A percentile compares a stretch with the other conserved stretches of the same genome.
These are phyloP conservation scores for Drosophila busckii DNA, from an alignment of 1,140 invertebrate species.

Conservation along the genomic window DNA sequence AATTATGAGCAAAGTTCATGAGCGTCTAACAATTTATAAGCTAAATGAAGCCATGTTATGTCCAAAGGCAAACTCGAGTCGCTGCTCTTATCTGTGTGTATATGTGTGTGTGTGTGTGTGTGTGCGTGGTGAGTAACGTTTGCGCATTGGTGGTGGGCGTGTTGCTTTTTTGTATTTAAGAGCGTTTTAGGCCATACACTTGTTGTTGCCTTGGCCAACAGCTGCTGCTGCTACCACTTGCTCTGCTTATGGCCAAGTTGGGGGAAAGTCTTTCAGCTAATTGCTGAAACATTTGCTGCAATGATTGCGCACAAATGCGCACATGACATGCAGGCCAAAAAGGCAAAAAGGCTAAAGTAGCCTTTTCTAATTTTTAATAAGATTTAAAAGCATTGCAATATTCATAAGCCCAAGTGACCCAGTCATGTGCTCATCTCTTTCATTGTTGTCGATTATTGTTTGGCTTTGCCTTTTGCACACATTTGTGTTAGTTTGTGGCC, in stretches of 20 bases:
- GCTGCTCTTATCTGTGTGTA: slow-evolving; percentile 5
- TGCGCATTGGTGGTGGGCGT: slow-evolving; percentile 34
- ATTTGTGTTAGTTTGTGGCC: slow-evolving; percentile 18
- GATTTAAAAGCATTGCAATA: slow-evolving; percentile 28
- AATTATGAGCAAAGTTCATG: slow-evolving; percentile 73
- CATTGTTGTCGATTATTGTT: slow-evolving; percentile 69
- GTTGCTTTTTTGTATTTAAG: slow-evolving; percentile 26
- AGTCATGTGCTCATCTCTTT: slow-evolving; percentile 34
- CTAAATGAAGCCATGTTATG: slow-evolving; percentile 70
- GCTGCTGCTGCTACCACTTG: slow-evolving; percentile 17
- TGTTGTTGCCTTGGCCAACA: slow-evolving; percentile 28
- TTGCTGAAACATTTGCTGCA: slow-evolving; percentile 20
- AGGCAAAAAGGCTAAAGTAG: slow-evolving; percentile 16
- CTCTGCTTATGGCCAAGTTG: slow-evolving; percentile 9
- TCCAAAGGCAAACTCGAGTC: slow-evolving; percentile 30
- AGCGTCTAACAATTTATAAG: slow-evolving; percentile 62
- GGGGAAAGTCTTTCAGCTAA: slow-evolving; percentile 18
- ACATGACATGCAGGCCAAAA: slow-evolving; percentile 29
- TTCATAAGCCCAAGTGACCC: no score
- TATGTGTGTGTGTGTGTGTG: not conserved
- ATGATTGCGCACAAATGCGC: slow-evolving; percentile 24
- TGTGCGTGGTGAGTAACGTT: slow-evolving; percentile 34
- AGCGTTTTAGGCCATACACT: slow-evolving; percentile 21
- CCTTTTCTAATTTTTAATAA: not conserved
- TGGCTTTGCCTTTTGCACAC: slow-evolving; percentile 29